These are phyloP conservation scores for Pterophyllum scalare DNA, from an alignment of 2,113 vertebrate genomes.

Conservation along the genomic window DNA sequence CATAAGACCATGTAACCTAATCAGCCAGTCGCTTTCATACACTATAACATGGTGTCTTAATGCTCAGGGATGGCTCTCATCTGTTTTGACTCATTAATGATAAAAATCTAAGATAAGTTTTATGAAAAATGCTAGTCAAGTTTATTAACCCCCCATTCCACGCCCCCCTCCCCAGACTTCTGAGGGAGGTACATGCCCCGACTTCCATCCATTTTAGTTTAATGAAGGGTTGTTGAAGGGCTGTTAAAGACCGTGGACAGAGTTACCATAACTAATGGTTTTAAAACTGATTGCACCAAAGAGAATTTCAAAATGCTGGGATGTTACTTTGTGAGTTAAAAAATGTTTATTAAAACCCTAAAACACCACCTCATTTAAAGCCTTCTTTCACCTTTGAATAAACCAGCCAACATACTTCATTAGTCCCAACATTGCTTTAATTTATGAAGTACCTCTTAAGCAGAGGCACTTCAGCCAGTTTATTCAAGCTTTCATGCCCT, in stretches of 20 bases:
- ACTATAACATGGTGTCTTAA: neutral
- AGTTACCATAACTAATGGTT: neutral
- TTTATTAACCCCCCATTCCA: neutral
- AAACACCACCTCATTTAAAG: neutral
- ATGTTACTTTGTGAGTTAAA: neutral
- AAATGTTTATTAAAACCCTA: neutral
- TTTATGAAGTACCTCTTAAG: slow-evolving; percentile 19
- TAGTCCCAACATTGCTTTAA: slow-evolving; percentile 4
- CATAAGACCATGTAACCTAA: neutral
- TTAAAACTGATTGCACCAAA: neutral
- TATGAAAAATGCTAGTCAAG: neutral
- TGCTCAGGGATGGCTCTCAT: neutral
- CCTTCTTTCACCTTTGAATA: neutral
- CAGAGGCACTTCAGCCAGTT: neutral
- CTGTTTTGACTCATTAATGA: neutral
- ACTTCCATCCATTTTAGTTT: neutral
- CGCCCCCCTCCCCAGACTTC: neutral
- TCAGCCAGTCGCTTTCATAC: neutral
- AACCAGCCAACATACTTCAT: slow-evolving; percentile 18
- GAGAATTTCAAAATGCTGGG: neutral
- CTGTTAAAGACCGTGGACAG: neutral
- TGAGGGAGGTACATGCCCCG: neutral
- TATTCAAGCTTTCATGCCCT: neutral
- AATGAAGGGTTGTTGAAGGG: neutral
- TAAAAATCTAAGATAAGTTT: neutral